These are phyloP conservation scores for Actinia equina DNA, from an alignment of 64 coral and sea anemone species.

Conservation along the genomic window DNA sequence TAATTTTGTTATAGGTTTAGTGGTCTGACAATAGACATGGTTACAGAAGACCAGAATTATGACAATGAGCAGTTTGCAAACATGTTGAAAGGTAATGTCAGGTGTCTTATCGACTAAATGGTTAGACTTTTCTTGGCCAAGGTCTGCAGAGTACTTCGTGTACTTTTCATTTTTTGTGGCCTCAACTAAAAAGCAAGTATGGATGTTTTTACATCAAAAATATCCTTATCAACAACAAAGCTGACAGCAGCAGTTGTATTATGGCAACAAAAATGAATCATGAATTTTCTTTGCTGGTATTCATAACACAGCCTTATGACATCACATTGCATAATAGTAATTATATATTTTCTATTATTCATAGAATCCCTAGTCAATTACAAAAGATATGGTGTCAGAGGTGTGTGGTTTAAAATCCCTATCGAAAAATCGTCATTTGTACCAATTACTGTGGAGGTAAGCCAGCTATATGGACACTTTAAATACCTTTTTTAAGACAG, in stretches of 20 bases:
- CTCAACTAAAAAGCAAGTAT: too few relatives aligned
- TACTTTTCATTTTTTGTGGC: too few relatives aligned
- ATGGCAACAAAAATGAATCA: too few relatives aligned
- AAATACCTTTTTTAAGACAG: not conserved
- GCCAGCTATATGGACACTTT: not conserved
- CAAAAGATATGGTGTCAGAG: constrained; percentile 61
- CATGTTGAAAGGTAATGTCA: not conserved
- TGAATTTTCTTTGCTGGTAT: too few relatives aligned
- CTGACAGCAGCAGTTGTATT: too few relatives aligned
- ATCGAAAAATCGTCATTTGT: constrained; percentile 72
- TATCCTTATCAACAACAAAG: too few relatives aligned
- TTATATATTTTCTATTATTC: not conserved
- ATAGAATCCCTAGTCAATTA: constrained; percentile 50
- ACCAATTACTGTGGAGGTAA: constrained; percentile 78
- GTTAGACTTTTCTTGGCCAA: too few relatives aligned
- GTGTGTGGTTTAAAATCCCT: constrained; percentile 86
- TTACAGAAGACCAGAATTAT: not conserved
- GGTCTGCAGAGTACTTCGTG: too few relatives aligned
- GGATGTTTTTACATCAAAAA: too few relatives aligned
- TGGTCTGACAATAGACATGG: constrained; percentile 37
- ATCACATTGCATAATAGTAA: not conserved
- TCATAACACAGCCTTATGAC: not conserved
- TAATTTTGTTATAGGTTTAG: constrained; percentile 27
- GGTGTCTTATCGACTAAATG: too few relatives aligned
- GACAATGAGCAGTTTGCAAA: not conserved